Conservation (phyloP, 2,113 vertebrate species). For the Sebastes fasciatus region DNA sequence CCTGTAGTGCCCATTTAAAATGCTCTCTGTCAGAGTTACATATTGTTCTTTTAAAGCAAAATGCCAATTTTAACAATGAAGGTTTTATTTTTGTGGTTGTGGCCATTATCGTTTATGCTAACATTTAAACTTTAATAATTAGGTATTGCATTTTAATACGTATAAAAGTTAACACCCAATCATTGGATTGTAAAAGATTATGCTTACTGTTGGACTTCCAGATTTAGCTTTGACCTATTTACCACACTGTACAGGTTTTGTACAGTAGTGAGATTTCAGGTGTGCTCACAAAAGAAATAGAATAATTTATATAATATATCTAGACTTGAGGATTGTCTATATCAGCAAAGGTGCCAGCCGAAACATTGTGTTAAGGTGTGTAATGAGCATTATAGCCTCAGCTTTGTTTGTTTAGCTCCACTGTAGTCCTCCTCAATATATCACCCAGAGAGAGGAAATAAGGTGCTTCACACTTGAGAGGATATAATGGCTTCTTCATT, state of each 20-base stretch:
- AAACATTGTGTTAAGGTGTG: not conserved
- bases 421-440: not conserved
- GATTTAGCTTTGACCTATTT: not conserved
- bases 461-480: conserved; percentile 15
- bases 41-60: not conserved
- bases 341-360: not conserved
- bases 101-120: not conserved
- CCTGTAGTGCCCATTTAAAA: no score
- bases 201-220: not conserved
- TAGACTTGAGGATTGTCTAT: not conserved
- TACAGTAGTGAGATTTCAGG: not conserved
- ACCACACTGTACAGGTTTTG: not conserved
- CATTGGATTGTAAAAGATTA: no score
- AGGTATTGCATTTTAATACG: not conserved
- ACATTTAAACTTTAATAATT: not conserved
- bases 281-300: not conserved
- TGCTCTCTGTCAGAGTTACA: no score
- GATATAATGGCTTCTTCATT: conserved; percentile 12
- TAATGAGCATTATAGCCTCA: not conserved
- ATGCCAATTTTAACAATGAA: not conserved
- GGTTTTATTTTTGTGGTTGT: not conserved
- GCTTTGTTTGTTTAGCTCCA: not conserved
- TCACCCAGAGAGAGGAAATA: conserved; percentile 10
- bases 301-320: not conserved
- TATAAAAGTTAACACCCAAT: not conserved